Evolutionary conservation across 2,888 invertebrate species (phyloP).

Genomic region (Boloria selene): DNA sequence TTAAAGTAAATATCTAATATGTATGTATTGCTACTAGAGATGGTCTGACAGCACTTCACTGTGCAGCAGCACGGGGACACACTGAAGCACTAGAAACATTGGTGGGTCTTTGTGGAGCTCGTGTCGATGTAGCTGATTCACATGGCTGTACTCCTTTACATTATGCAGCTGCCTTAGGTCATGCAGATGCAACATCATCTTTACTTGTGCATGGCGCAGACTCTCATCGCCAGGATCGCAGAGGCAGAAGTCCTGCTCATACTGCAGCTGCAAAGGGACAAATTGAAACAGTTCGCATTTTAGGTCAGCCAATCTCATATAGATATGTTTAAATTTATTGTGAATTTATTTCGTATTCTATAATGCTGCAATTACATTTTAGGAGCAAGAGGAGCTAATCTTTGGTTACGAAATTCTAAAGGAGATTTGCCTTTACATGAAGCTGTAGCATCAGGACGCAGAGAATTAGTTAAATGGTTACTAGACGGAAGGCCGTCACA

Average conservation of each 20-base stretch:
- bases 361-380: too few relatives aligned
- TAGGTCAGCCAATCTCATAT: conserved; percentile 62
- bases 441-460: conserved; percentile 95
- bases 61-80: conserved; percentile 98
- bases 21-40: conserved; percentile 83
- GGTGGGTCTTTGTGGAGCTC: conserved; percentile 92
- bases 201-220: conserved; percentile 95
- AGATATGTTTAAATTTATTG: conserved; percentile 32
- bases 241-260: conserved; percentile 95
- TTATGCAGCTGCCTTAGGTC: conserved; percentile 97
- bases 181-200: conserved; percentile 95
- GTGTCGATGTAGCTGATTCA: conserved; percentile 93
- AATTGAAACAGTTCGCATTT: conserved; percentile 90
- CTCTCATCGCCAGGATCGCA: conserved; percentile 94
- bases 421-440: conserved; percentile 98
- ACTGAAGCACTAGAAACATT: conserved; percentile 94
- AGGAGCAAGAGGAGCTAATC: conserved; percentile 88
- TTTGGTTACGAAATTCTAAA: conserved; percentile 95
- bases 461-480: conserved; percentile 94
- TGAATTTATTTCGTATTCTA: not conserved
- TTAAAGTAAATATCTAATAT: not conserved
- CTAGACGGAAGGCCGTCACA: conserved; percentile 91
- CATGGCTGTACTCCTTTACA: conserved; percentile 98
- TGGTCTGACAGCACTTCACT: conserved; percentile 96
- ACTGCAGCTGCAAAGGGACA: conserved; percentile 98